Evolutionary conservation across 2,888 invertebrate species (phyloP), one percentile per base, ranked within the genome.

Genomic region (Chromoteleia sp.): DNA sequence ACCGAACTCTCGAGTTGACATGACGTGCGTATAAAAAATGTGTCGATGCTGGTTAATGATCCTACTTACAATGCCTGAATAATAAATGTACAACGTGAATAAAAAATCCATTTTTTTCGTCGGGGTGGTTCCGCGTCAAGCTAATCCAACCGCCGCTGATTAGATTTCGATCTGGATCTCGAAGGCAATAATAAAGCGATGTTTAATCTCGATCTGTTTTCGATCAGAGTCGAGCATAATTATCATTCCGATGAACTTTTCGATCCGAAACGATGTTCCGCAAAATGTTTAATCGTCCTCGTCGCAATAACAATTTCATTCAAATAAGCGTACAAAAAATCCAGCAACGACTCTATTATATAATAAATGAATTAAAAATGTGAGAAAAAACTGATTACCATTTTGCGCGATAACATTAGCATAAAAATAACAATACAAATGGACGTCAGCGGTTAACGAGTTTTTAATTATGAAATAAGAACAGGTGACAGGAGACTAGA

Each of bases 391-490:
- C 1, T 29, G 12, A 54, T 41, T 17, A 17, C 15, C 41, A 54
- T 43, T 43, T 43, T 12, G 4, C 7, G 19, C 25, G 10, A 43
- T 56, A 30, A 70, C 30, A 58, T 48, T 56, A 50, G 0, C 65
- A 75, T 58, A 58, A 65, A 58, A 67, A 33, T 41, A 21, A 56
- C 33, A 21, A 67, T 50, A 21, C 15, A 10, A 43, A 21, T 56
- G 17, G n/a, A 8, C 17, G 25, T 43, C 25, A 25, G 15, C 0
- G 14, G 17, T n/a, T 77, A 63, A 71, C 61, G 71, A 65, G 39
- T 71, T 71, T 71, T 78, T 73, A 78, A 78, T 73, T 59, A 54
- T 29, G 58, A 58, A 71, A 33, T 52, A 50, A 41, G 39, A 71
- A 71, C 71, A 78, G 71, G 78, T 78, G 71, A 73, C 58, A 41